Conservation (phyloP, 1,140 invertebrate species). For the Colletes gigas region DNA sequence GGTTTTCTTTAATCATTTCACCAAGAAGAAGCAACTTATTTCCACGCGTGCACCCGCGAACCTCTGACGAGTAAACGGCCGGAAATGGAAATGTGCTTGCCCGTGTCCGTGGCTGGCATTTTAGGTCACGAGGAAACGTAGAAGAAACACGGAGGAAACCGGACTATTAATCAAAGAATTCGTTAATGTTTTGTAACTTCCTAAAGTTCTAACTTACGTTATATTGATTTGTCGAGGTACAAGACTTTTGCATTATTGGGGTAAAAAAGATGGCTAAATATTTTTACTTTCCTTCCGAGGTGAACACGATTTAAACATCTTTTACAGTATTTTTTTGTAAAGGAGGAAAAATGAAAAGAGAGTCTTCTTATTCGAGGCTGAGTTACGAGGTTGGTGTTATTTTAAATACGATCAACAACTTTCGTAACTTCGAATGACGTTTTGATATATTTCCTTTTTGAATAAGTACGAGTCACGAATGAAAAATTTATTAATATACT, state of each 20-base stretch:
- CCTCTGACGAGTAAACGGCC: conserved; percentile 3
- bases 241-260: background rate
- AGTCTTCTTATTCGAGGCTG: too few relatives aligned
- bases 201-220: background rate
- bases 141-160: background rate
- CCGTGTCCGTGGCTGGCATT: background rate
- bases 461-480: too few relatives aligned
- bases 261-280: background rate
- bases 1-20: background rate
- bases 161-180: background rate
- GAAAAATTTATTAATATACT: too few relatives aligned
- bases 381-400: too few relatives aligned
- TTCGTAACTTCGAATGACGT: too few relatives aligned
- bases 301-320: too few relatives aligned
- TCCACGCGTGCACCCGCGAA: background rate
- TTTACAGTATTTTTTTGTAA: too few relatives aligned
- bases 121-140: background rate
- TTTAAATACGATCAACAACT: too few relatives aligned
- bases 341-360: too few relatives aligned
- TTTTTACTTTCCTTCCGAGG: too few relatives aligned
- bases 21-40: too few relatives aligned
- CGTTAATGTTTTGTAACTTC: background rate
- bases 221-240: background rate
- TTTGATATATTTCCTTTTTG: too few relatives aligned
- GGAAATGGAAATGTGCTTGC: background rate